phyloP scores from a whole-genome alignment of 2,113 vertebrate genomes.

The Proterorhinus semilunaris region DNA sequence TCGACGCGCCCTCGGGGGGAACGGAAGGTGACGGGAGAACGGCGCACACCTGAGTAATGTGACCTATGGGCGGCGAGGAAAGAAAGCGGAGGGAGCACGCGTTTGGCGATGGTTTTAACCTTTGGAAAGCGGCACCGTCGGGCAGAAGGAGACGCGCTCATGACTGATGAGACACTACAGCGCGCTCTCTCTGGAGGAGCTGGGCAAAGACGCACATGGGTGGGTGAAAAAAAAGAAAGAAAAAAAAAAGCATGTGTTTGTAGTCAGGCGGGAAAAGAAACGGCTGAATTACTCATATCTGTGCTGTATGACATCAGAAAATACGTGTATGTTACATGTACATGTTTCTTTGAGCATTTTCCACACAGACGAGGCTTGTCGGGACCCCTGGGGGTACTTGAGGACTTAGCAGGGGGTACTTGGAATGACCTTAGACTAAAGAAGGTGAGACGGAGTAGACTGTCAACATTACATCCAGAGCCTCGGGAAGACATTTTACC shows the following conservation, averaged over 20 bases:
- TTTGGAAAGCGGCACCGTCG: conserved; percentile 26
- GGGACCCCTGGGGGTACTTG: too few species aligned
- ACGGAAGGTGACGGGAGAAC: neutral
- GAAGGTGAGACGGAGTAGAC: too few species aligned
- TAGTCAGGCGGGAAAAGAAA: neutral
- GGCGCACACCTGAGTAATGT: conserved; percentile 38
- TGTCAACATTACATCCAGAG: too few species aligned
- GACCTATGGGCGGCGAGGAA: conserved; percentile 9
- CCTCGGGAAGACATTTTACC: too few species aligned
- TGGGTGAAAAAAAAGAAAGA: too few species aligned
- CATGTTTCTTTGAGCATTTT: too few species aligned
- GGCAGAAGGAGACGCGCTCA: conserved; percentile 27
- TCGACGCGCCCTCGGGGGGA: neutral
- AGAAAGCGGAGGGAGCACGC: conserved; percentile 8
- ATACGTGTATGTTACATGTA: too few species aligned
- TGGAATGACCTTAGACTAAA: too few species aligned
- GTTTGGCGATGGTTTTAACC: conserved; percentile 34
- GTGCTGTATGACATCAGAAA: too few species aligned
- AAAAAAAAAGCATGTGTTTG: neutral
- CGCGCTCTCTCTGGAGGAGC: neutral
- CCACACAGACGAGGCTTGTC: too few species aligned
- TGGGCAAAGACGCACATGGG: neutral
- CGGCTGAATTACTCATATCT: neutral
- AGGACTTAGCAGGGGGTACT: too few species aligned
- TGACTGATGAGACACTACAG: conserved; percentile 36